These are phyloP conservation scores for Falco punctatus DNA, from an alignment of 2,113 vertebrate species.

Conservation along the genomic window DNA sequence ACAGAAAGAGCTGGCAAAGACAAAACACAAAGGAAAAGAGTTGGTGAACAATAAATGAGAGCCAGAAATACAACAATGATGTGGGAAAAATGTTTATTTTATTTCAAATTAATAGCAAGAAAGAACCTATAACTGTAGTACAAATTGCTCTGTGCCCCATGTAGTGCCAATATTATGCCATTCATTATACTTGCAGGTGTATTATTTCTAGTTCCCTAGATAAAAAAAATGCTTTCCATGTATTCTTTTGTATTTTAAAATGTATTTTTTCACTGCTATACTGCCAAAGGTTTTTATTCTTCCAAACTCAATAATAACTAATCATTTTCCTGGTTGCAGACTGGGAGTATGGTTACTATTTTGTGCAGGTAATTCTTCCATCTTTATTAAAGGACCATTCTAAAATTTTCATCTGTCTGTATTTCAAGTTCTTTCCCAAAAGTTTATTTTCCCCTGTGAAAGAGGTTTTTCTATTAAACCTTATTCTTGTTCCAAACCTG, in stretches of 20 bases:
- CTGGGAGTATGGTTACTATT: slow-evolving; percentile 51
- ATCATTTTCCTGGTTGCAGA: slow-evolving; percentile 65
- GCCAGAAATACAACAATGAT: slow-evolving; percentile 69
- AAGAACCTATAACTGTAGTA: slow-evolving; percentile 58
- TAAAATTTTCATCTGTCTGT: slow-evolving; percentile 46
- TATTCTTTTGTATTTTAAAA: slow-evolving; percentile 76
- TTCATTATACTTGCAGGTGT: slow-evolving; percentile 79
- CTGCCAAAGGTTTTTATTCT: slow-evolving; percentile 65
- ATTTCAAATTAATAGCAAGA: slow-evolving; percentile 77
- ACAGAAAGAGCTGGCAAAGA: slow-evolving; percentile 44
- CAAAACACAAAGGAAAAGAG: slow-evolving; percentile 58
- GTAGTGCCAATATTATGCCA: slow-evolving; percentile 74
- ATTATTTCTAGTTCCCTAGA: slow-evolving; percentile 79
- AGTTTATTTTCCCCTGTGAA: slow-evolving; percentile 64
- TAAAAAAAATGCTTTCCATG: slow-evolving; percentile 68
- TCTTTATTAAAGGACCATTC: slow-evolving; percentile 43
- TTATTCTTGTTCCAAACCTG: slow-evolving; percentile 13
- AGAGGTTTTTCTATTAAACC: slow-evolving; percentile 62
- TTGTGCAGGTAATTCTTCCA: slow-evolving; percentile 41
- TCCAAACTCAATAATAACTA: slow-evolving; percentile 75
- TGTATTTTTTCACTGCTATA: slow-evolving; percentile 63
- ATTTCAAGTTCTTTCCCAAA: slow-evolving; percentile 66
- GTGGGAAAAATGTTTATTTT: slow-evolving; percentile 71
- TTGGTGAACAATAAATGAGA: slow-evolving; percentile 61
- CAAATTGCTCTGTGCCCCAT: slow-evolving; percentile 74